Evolutionary conservation across 2,888 invertebrate genomes (phyloP).

Genomic region (Aphodius granarius): DNA sequence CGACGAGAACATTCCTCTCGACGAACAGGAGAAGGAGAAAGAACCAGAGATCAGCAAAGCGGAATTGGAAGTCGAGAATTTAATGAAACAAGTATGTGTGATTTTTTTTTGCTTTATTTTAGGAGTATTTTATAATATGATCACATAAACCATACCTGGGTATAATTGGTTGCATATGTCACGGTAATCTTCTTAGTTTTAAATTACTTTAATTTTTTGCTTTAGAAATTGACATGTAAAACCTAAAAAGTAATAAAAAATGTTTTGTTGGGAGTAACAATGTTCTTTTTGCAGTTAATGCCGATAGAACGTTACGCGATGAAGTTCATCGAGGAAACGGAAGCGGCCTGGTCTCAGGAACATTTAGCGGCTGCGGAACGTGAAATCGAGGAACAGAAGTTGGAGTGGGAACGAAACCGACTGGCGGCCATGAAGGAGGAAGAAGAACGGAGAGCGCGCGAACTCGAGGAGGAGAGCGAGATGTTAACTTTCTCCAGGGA

Average conservation of each 20-base stretch:
- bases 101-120: neutral
- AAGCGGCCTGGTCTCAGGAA: slow-evolving; percentile 79
- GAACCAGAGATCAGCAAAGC: slow-evolving; percentile 69
- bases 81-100: slow-evolving; percentile 67
- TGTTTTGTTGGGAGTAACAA: neutral
- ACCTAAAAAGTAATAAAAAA: neutral
- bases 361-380: slow-evolving; percentile 87
- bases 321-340: slow-evolving; percentile 86
- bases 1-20: slow-evolving; percentile 91
- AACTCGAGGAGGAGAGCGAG: slow-evolving; percentile 63
- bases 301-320: slow-evolving; percentile 96
- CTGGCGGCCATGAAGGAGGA: slow-evolving; percentile 70
- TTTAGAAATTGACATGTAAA: too few species aligned
- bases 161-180: too few species aligned
- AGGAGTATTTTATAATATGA: too few species aligned
- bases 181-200: too few species aligned
- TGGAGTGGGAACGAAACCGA: slow-evolving; percentile 86
- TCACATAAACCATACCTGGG: too few species aligned
- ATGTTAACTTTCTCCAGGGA: slow-evolving; percentile 75
- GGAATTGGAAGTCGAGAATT: slow-evolving; percentile 70
- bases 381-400: slow-evolving; percentile 81
- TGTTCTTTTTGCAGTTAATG: slow-evolving; percentile 66
- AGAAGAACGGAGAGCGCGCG: slow-evolving; percentile 62
- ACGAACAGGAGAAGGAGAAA: slow-evolving; percentile 63
- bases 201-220: too few species aligned